Conservation (phyloP, 2,888 invertebrate species). For the Xestobium rufovillosum region DNA sequence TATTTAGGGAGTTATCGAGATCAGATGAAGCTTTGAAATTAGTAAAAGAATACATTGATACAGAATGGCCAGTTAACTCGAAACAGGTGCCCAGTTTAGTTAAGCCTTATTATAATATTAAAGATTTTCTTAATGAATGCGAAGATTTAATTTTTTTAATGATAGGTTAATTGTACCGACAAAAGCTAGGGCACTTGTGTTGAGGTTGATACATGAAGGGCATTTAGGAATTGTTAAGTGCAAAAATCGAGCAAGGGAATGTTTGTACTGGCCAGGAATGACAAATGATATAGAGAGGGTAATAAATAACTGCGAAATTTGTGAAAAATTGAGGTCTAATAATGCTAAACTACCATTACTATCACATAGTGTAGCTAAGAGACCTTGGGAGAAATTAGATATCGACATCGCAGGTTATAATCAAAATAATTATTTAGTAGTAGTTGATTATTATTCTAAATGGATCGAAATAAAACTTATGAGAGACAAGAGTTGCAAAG, state of each 20-base stretch:
- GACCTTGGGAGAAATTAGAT: conserved; percentile 20
- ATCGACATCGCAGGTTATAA: conserved; percentile 17
- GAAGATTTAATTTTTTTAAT: conserved; percentile 23
- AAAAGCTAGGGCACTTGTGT: conserved; percentile 12
- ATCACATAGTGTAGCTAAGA: background rate
- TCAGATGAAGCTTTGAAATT: conserved; percentile 12
- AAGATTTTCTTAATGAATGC: too few relatives aligned
- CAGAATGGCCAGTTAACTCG: conserved; percentile 20
- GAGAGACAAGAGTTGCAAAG: conserved; percentile 11
- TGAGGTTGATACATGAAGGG: conserved; percentile 11
- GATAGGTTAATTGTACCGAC: conserved; percentile 19
- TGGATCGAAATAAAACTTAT: conserved; percentile 23
- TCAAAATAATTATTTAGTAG: conserved; percentile 20
- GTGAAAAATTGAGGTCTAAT: conserved; percentile 7
- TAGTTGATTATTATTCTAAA: conserved; percentile 26
- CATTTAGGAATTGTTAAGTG: conserved; percentile 13
- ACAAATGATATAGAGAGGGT: conserved; percentile 7
- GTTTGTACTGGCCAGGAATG: conserved; percentile 15
- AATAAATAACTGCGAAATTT: conserved; percentile 8
- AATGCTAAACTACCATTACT: conserved; percentile 7
- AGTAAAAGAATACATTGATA: conserved; percentile 13
- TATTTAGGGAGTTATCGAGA: conserved; percentile 14
- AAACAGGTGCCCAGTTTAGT: conserved; percentile 17
- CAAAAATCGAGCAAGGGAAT: conserved; percentile 8
- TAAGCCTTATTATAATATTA: conserved; percentile 26